Evolutionary conservation across 2,113 vertebrate genomes (phyloP).

Genomic region (Egretta garzetta): DNA sequence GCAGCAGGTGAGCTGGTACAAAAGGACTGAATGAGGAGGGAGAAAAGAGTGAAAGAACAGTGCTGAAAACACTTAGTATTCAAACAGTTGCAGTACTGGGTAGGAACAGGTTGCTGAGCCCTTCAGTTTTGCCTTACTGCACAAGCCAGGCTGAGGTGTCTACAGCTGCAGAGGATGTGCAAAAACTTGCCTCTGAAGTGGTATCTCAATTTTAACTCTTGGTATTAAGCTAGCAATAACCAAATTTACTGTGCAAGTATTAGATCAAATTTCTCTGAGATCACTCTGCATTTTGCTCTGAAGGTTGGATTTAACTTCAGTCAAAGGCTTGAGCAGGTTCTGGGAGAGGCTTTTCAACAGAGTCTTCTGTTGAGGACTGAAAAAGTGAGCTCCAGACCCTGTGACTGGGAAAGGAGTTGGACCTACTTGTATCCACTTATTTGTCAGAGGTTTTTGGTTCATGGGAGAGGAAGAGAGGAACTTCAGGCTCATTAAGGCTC

Average conservation of each 20-base stretch:
- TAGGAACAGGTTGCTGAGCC: background rate
- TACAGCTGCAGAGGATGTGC: background rate
- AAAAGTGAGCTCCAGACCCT: background rate
- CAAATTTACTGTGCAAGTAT: background rate
- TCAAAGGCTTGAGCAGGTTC: background rate
- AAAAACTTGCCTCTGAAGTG: background rate
- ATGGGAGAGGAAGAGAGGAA: background rate
- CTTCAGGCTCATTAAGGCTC: background rate
- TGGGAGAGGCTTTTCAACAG: background rate
- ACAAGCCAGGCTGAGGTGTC: background rate
- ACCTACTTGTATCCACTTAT: background rate
- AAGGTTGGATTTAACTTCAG: background rate
- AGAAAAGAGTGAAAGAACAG: background rate
- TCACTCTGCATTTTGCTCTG: background rate
- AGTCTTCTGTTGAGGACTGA: background rate
- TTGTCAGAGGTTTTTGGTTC: background rate
- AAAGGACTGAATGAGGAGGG: background rate
- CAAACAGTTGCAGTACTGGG: background rate
- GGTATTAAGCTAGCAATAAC: background rate
- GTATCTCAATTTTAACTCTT: background rate
- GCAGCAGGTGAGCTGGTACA: conserved; percentile 68
- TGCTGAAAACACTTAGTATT: background rate
- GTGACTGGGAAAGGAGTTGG: background rate
- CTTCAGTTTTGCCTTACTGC: background rate
- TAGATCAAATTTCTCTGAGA: background rate